A percentile compares a stretch with the other conserved stretches of the same genome.
These are phyloP conservation scores for Melipona quadrifasciata DNA, from an alignment of 1,140 invertebrate species.

Conservation along the genomic window DNA sequence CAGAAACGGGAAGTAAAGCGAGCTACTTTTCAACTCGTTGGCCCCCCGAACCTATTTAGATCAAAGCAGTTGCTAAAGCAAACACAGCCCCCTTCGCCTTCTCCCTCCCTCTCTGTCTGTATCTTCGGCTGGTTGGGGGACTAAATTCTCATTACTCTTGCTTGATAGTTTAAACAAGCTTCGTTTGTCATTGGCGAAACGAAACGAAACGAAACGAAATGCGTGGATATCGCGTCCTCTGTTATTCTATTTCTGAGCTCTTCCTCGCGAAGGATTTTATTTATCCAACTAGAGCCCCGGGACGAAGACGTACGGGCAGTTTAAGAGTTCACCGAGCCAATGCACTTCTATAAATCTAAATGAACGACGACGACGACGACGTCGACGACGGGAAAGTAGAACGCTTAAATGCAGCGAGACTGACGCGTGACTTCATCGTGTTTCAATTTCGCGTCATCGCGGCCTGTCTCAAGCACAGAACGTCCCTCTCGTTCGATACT, in stretches of 20 bases:
- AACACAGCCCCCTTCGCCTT: not conserved
- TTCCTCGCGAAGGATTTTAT: not conserved
- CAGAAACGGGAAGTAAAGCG: conserved; percentile 20
- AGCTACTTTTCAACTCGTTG: conserved; percentile 19
- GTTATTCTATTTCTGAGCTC: conserved; percentile 15
- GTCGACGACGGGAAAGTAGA: conserved; percentile 26
- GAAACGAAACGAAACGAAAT: not conserved
- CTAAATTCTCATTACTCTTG: conserved; percentile 26
- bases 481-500: not conserved
- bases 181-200: conserved; percentile 4
- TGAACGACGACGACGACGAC: conserved; percentile 18
- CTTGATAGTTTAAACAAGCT: conserved; percentile 13
- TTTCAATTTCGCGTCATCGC: conserved; percentile 30
- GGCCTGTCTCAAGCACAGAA: not conserved
- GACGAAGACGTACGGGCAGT: not conserved
- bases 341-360: conserved; percentile 46
- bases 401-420: conserved; percentile 22
- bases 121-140: not conserved
- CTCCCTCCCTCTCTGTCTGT: not conserved
- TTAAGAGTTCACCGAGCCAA: conserved; percentile 34
- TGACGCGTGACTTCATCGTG: conserved; percentile 23
- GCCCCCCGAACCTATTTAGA: conserved; percentile 23
- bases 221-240: conserved; percentile 6
- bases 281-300: not conserved
- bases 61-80: conserved; percentile 19